Conservation (phyloP, 1,140 invertebrate species). For the Odontomachus brunneus region DNA sequence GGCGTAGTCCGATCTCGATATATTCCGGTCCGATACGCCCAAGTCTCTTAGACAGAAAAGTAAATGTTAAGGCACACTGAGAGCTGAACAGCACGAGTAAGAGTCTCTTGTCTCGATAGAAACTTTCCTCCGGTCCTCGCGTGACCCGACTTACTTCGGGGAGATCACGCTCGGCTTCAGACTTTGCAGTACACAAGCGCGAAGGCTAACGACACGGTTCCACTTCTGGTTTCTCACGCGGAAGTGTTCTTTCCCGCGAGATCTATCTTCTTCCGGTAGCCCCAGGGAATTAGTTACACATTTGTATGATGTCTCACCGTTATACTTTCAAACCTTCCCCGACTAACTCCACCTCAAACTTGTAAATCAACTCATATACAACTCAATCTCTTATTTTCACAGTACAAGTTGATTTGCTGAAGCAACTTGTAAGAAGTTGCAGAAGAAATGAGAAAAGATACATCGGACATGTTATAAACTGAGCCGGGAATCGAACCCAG, state of each 20-base stretch:
- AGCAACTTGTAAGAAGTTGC: too few relatives aligned
- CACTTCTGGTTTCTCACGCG: neutral
- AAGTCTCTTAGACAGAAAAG: neutral
- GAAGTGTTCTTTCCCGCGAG: neutral
- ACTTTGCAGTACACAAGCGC: conserved; percentile 4
- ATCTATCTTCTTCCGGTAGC: neutral
- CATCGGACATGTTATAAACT: too few relatives aligned
- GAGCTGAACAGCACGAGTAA: too few relatives aligned
- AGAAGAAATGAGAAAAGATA: too few relatives aligned
- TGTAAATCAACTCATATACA: too few relatives aligned
- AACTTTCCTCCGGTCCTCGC: conserved; percentile 45
- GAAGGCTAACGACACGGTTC: conserved; percentile 15
- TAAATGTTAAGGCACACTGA: conserved; percentile 24
- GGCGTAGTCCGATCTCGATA: conserved; percentile 15
- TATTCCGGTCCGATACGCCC: neutral
- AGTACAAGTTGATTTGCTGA: too few relatives aligned
- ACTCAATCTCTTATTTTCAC: too few relatives aligned
- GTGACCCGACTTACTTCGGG: conserved; percentile 42
- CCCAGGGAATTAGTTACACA: too few relatives aligned
- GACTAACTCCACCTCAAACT: too few relatives aligned
- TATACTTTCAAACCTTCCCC: too few relatives aligned
- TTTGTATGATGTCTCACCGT: too few relatives aligned
- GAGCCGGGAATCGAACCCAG: too few relatives aligned
- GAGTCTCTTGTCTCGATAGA: conserved; percentile 3
- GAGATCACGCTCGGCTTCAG: conserved; percentile 6